phyloP scores from a whole-genome alignment of 2,113 vertebrate species.

The Anas platyrhynchos region DNA sequence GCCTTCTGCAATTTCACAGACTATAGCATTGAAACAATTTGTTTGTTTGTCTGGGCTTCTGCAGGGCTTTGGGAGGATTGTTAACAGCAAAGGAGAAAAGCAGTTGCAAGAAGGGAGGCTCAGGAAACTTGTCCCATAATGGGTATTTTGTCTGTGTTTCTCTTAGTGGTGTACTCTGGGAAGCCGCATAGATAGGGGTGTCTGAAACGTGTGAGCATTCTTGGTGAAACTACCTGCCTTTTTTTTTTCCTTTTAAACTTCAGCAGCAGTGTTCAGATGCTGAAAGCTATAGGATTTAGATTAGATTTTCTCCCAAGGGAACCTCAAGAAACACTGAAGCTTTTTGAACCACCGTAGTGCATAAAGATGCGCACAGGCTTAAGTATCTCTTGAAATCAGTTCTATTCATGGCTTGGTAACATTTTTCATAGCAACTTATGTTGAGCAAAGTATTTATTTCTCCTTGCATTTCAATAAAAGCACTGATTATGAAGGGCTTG shows the following conservation, averaged over 20 bases:
- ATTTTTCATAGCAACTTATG: not conserved
- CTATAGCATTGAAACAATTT: not conserved
- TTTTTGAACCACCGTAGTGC: not conserved
- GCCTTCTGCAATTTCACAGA: not conserved
- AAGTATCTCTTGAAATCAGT: not conserved
- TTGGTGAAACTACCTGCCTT: not conserved
- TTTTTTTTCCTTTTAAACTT: not conserved
- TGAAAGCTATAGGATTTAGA: not conserved
- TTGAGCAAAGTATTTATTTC: not conserved
- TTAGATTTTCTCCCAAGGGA: not conserved
- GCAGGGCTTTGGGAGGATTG: not conserved
- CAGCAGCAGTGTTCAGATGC: not conserved
- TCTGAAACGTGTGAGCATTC: not conserved
- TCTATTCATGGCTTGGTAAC: not conserved
- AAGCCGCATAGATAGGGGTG: not conserved
- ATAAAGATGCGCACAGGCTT: not conserved
- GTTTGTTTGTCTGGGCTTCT: not conserved
- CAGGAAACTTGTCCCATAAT: not conserved
- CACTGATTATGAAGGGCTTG: not conserved
- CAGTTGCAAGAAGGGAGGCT: not conserved
- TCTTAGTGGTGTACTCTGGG: not conserved
- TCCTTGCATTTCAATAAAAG: not conserved
- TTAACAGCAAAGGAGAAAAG: not conserved
- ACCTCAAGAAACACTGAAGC: not conserved
- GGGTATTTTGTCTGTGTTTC: not conserved